phyloP scores from a whole-genome alignment of 1,140 invertebrate genomes.

The Bemisia tabaci region DNA sequence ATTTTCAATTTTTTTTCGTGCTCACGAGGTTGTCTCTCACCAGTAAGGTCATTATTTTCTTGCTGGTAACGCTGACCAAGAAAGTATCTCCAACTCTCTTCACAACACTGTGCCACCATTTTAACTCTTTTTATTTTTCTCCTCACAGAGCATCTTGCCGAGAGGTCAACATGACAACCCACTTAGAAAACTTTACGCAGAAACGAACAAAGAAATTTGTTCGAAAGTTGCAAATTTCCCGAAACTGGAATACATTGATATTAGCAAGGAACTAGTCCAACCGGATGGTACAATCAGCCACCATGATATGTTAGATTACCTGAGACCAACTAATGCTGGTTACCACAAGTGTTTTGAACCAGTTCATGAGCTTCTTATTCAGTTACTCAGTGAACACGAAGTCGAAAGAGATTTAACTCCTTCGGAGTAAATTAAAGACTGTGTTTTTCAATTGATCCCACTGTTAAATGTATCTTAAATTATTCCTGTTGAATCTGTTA shows the following conservation, averaged over 20 bases:
- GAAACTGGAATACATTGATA: constrained; percentile 51
- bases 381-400: constrained; percentile 58
- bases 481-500: no score
- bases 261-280: constrained; percentile 61
- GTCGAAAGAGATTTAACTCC: constrained; percentile 52
- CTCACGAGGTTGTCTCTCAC: no score
- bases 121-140: no score
- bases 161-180: constrained; percentile 67
- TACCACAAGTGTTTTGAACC: constrained; percentile 72
- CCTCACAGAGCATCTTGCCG: constrained; percentile 62
- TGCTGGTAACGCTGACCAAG: no score
- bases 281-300: constrained; percentile 66
- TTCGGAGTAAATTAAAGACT: constrained; percentile 45
- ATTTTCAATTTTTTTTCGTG: no score
- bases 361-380: constrained; percentile 56
- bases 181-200: constrained; percentile 54
- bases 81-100: no score
- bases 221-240: constrained; percentile 41
- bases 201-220: constrained; percentile 57
- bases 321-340: constrained; percentile 67
- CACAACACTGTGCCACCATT: no score
- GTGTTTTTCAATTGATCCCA: no score
- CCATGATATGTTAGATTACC: constrained; percentile 79
- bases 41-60: no score
- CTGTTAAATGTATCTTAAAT: no score